Evolutionary conservation across 2,113 vertebrate genomes (phyloP), one percentile per base, ranked within the genome.

Genomic region (Dendropsophus ebraccatus): DNA sequence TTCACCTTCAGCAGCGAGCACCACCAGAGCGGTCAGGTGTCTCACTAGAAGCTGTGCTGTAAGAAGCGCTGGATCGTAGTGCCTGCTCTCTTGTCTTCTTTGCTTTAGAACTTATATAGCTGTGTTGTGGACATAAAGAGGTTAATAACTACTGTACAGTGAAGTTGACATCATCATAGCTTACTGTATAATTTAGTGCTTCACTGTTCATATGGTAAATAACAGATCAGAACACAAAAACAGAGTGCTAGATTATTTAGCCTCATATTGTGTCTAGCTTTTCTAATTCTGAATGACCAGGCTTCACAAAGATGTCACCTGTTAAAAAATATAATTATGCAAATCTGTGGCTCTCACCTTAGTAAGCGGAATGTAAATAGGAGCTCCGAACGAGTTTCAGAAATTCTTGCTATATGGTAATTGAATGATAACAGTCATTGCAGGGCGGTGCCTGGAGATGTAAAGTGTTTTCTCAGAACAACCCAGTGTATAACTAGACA

Each of bases 391-490:
- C 91, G 88, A 92, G 84, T 87, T 91, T 88, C 79, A 47, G 80
- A 88, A 90, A 88, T 73, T 37, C 91, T 87, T 84, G 88, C 90
- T 90, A 82, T 81, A 90, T 84, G 87, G 88, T 91, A 93, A 93
- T 89, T 87, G 88, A 92, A 91, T 80, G 86, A 81, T 82, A 84
- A 89, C 81, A 89, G 54, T 45, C 41, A 32, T 30, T 0, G 6
- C 23, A 76, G 88, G 73, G 69, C n/a, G 54, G 67, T 56, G 87
- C 37, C 77, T 88, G 82, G 85, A 88, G 60, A 88, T 49, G 52
- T 86, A 69, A 84, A 82, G 41, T 86, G 5, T 37, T 56, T 0
- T 0, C 74, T 80, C 62, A 23, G 67, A 54, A 23, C 17, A 65
- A 84, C 72, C 28, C 73, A 62, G 50, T 49, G 25, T 30, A 49